Percentiles rank a stretch among this genome's conserved stretches.
Evolutionary conservation across 2,888 invertebrate species (phyloP).

Genomic region (Carabus problematicus): DNA sequence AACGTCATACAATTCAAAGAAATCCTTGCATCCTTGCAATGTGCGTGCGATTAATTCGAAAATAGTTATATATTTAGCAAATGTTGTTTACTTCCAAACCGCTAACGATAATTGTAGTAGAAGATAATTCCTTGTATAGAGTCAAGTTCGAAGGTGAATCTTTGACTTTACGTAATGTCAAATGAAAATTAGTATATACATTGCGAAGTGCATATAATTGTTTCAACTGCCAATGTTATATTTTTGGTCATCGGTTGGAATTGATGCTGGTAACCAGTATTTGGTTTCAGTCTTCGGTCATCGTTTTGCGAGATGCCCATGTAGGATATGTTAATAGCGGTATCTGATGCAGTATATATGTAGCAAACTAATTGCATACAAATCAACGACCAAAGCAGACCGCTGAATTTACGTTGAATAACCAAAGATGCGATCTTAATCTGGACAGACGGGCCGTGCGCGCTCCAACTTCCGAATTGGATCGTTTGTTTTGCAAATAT

Average conservation of each 20-base stretch:
- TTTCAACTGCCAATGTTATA: too few species aligned
- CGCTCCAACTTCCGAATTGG: constrained; percentile 50
- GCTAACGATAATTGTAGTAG: too few species aligned
- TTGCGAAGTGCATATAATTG: too few species aligned
- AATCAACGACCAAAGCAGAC: constrained; percentile 53
- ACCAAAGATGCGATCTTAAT: constrained; percentile 52
- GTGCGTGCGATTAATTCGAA: too few species aligned
- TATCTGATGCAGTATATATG: constrained; percentile 53
- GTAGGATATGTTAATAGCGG: constrained; percentile 55
- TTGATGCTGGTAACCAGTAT: not conserved
- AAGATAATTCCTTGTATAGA: too few species aligned
- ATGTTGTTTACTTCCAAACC: too few species aligned
- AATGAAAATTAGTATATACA: too few species aligned
- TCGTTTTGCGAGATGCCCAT: constrained; percentile 7
- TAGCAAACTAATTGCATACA: constrained; percentile 53
- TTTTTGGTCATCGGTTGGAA: not conserved
- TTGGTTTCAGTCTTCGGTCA: not conserved
- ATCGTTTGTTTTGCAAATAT: constrained; percentile 51
- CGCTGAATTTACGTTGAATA: constrained; percentile 53
- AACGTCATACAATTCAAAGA: too few species aligned
- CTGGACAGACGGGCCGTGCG: constrained; percentile 37
- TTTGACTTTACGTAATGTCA: too few species aligned
- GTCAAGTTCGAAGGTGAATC: too few species aligned
- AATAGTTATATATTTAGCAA: too few species aligned
- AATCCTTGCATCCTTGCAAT: too few species aligned